These are phyloP conservation scores for Dromius quadrimaculatus DNA, from an alignment of 2,888 invertebrate species.

Conservation along the genomic window DNA sequence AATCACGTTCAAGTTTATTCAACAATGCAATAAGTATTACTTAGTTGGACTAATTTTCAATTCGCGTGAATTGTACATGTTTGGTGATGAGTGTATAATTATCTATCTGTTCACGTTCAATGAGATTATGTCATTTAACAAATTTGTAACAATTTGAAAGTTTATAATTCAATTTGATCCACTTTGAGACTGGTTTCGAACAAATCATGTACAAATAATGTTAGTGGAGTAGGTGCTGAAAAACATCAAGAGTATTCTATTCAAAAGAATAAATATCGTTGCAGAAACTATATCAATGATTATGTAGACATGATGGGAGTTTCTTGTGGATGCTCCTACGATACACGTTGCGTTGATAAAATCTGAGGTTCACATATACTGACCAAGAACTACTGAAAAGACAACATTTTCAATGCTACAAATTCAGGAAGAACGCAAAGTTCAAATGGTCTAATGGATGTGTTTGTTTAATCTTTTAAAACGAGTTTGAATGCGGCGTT, in stretches of 20 bases:
- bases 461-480: no score
- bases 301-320: background rate
- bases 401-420: background rate
- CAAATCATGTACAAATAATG: no score
- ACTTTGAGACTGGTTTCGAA: no score
- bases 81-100: background rate
- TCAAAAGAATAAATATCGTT: background rate
- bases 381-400: no score
- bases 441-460: no score
- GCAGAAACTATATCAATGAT: background rate
- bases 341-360: no score
- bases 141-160: background rate
- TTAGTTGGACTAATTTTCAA: background rate
- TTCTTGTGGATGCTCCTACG: no score
- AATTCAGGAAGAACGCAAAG: background rate
- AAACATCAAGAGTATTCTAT: background rate
- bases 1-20: background rate
- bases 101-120: background rate
- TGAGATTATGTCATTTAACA: conserved; percentile 16
- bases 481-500: no score
- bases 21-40: background rate
- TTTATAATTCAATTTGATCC: conserved; percentile 7
- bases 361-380: no score
- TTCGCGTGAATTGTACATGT: background rate
- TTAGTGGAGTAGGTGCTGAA: background rate